Evolutionary conservation across 2,888 invertebrate genomes (phyloP).

Genomic region (Tenthredo scrophulariae): DNA sequence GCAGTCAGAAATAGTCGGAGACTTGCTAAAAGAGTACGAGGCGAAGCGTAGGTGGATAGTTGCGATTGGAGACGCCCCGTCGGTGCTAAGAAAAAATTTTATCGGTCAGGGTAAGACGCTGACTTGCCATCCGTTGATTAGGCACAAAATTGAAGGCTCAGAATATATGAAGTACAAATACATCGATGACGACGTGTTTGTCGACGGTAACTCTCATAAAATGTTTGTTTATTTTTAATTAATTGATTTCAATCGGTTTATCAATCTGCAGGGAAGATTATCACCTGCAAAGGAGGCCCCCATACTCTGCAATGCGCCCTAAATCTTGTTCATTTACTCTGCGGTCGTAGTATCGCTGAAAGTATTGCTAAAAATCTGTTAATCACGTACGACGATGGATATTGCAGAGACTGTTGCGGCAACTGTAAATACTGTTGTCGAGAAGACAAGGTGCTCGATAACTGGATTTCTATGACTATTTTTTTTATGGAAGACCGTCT

Average conservation of each 20-base stretch:
- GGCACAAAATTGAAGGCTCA: constrained; percentile 39
- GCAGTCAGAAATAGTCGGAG: constrained; percentile 32
- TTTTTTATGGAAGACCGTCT: no score
- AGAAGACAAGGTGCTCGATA: constrained; percentile 18
- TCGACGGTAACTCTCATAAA: constrained; percentile 1
- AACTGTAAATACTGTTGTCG: constrained; percentile 45
- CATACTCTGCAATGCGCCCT: constrained; percentile 26
- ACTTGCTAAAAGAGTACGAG: constrained; percentile 21
- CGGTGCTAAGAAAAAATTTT: constrained; percentile 30
- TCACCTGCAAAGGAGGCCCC: constrained; percentile 35
- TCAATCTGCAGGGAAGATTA: constrained; percentile 30
- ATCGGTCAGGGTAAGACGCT: constrained; percentile 15
- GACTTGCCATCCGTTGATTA: constrained; percentile 40
- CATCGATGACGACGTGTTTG: constrained; percentile 33
- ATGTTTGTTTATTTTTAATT: background rate
- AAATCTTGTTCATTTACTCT: constrained; percentile 43
- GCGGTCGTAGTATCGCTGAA: constrained; percentile 35
- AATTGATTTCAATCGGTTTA: background rate
- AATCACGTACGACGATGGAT: constrained; percentile 31
- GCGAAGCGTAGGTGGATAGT: constrained; percentile 18
- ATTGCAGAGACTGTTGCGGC: constrained; percentile 26
- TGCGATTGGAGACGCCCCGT: constrained; percentile 27
- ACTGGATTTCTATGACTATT: background rate
- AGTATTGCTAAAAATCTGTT: constrained; percentile 12
- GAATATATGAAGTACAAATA: constrained; percentile 46